Evolutionary conservation across 2,888 invertebrate genomes (phyloP).

Genomic region (Sialis lutaria): DNA sequence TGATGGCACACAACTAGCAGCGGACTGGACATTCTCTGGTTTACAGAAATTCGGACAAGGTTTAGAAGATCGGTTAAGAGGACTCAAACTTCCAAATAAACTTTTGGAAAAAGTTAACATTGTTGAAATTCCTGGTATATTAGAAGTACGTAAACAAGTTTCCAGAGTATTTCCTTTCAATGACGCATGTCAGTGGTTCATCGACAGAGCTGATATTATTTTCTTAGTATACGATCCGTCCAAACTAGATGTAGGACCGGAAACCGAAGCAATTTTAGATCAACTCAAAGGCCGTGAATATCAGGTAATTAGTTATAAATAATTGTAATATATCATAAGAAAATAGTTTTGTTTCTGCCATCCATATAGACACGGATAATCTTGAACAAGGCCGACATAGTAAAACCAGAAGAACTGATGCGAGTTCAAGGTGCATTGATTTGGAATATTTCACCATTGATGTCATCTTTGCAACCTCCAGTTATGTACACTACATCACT

Average conservation of each 20-base stretch:
- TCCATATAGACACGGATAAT: slow-evolving; percentile 63
- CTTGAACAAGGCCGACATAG: slow-evolving; percentile 86
- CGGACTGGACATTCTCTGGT: slow-evolving; percentile 86
- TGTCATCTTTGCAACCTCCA: slow-evolving; percentile 89
- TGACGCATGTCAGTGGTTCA: slow-evolving; percentile 95
- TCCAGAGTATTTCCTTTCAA: slow-evolving; percentile 88
- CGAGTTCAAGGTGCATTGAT: slow-evolving; percentile 85
- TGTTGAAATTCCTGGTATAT: slow-evolving; percentile 89
- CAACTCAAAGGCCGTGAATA: slow-evolving; percentile 87
- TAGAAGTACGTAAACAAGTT: slow-evolving; percentile 85
- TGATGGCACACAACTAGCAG: slow-evolving; percentile 87
- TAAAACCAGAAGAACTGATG: slow-evolving; percentile 83
- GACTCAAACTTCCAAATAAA: slow-evolving; percentile 63
- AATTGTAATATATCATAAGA: background rate
- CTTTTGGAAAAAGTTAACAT: slow-evolving; percentile 86
- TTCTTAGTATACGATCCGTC: slow-evolving; percentile 91
- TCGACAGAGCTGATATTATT: slow-evolving; percentile 88
- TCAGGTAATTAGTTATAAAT: slow-evolving; percentile 35
- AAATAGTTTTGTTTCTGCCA: slow-evolving; percentile 4
- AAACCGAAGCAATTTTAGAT: slow-evolving; percentile 86
- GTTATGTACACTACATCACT: slow-evolving; percentile 78
- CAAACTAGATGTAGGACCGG: slow-evolving; percentile 86
- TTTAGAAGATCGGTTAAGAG: slow-evolving; percentile 71
- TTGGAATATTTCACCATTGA: slow-evolving; percentile 92
- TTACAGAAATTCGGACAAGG: slow-evolving; percentile 92